phyloP scores from a whole-genome alignment of 2,888 invertebrate genomes.

The Plebejus argus region DNA sequence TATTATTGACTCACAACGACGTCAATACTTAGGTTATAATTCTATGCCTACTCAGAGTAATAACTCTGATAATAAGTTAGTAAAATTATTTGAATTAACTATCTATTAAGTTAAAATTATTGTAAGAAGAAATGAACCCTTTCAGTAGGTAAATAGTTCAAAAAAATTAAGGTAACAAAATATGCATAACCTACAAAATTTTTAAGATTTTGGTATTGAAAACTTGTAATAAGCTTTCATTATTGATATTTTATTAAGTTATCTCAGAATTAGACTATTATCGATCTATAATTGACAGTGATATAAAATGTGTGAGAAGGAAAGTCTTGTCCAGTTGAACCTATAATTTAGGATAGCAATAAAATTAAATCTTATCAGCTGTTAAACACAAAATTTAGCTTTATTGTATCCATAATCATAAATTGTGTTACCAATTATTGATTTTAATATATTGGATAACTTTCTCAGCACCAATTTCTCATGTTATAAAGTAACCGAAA shows the following conservation, averaged over 20 bases:
- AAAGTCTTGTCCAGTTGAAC: background rate
- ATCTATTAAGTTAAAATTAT: background rate
- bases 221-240: background rate
- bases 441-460: conserved; percentile 20
- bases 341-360: conserved; percentile 15
- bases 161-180: too few relatives aligned
- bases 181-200: too few relatives aligned
- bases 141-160: background rate
- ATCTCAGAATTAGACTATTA: background rate
- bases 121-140: background rate
- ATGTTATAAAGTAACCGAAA: conserved; percentile 40
- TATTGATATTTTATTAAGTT: background rate
- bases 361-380: conserved; percentile 6
- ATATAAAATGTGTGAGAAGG: background rate
- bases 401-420: conserved; percentile 9
- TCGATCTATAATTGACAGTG: background rate
- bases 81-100: background rate
- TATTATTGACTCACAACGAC: too few relatives aligned
- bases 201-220: too few relatives aligned
- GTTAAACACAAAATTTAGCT: background rate
- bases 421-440: conserved; percentile 6
- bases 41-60: too few relatives aligned
- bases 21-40: too few relatives aligned
- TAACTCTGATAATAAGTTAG: too few relatives aligned
- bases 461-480: conserved; percentile 68